These are phyloP conservation scores for Galaxias olidus DNA, from an alignment of 2,797 vertebrate genomes.

Conservation along the genomic window DNA sequence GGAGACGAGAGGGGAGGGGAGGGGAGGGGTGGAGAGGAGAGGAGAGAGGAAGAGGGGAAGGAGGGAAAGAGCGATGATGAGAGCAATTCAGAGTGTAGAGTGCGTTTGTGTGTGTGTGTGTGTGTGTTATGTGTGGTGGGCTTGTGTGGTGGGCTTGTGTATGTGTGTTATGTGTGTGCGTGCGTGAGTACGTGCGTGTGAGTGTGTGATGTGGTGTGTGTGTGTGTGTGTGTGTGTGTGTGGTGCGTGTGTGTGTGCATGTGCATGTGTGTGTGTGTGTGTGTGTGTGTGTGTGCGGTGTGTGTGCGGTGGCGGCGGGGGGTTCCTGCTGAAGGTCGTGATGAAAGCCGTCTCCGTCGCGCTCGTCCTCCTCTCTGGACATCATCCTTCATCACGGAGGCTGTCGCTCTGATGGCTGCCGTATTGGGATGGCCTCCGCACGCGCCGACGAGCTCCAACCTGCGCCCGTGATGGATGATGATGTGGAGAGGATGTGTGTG, in stretches of 20 bases:
- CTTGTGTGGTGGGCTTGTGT: neutral
- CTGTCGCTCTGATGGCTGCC: conserved; percentile 56
- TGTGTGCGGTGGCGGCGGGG: neutral
- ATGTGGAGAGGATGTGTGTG: conserved; percentile 28
- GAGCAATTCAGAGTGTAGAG: neutral
- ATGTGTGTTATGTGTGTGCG: neutral
- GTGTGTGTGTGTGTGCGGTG: neutral
- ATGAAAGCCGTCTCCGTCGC: conserved; percentile 35
- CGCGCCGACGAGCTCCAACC: conserved; percentile 53
- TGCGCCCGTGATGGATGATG: conserved; percentile 59
- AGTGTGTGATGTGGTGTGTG: neutral
- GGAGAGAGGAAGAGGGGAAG: neutral
- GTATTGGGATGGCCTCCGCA: conserved; percentile 38
- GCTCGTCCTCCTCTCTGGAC: conserved; percentile 52
- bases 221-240: neutral
- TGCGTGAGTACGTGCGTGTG: neutral
- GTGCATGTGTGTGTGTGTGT: neutral
- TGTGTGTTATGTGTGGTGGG: neutral
- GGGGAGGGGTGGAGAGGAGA: neutral
- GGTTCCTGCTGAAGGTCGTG: conserved; percentile 56
- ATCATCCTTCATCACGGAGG: conserved; percentile 63
- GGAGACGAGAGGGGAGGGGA: neutral
- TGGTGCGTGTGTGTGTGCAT: too few relatives aligned
- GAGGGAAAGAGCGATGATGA: neutral
- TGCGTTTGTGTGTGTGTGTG: neutral